Conservation (phyloP, 2,888 invertebrate species). For the Chymomyza fuscimana region DNA sequence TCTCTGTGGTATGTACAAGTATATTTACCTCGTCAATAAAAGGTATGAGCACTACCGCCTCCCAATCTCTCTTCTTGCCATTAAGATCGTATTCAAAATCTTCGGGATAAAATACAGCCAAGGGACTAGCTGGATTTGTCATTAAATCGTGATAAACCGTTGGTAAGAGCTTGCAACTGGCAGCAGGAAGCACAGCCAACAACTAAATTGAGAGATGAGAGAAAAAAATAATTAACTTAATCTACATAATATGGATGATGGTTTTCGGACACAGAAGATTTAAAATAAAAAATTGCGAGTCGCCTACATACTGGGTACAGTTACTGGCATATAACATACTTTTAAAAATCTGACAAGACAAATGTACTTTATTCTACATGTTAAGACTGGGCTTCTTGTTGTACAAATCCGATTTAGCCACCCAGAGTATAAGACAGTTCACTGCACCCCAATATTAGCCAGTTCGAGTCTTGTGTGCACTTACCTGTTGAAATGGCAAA, state of each 20-base stretch:
- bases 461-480: background rate
- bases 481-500: slow-evolving; percentile 92
- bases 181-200: slow-evolving; percentile 91
- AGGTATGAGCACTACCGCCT: slow-evolving; percentile 95
- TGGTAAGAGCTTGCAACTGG: slow-evolving; percentile 90
- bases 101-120: slow-evolving; percentile 94
- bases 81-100: slow-evolving; percentile 97
- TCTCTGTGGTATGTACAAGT: background rate
- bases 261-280: too few relatives aligned
- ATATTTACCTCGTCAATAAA: slow-evolving; percentile 90
- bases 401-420: too few relatives aligned
- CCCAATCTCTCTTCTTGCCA: slow-evolving; percentile 98
- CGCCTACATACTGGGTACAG: too few relatives aligned
- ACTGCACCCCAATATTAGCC: background rate
- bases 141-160: slow-evolving; percentile 88
- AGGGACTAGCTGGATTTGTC: slow-evolving; percentile 86
- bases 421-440: too few relatives aligned
- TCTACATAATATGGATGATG: too few relatives aligned
- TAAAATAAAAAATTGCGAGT: too few relatives aligned
- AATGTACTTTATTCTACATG: too few relatives aligned
- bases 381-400: too few relatives aligned
- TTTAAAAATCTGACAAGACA: too few relatives aligned
- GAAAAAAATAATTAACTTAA: background rate
- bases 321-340: too few relatives aligned
- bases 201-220: slow-evolving; percentile 81